Percentiles rank a stretch among this genome's conserved stretches.
These are phyloP conservation scores for Tinea semifulvella DNA, from an alignment of 2,888 invertebrate genomes.

Conservation along the genomic window DNA sequence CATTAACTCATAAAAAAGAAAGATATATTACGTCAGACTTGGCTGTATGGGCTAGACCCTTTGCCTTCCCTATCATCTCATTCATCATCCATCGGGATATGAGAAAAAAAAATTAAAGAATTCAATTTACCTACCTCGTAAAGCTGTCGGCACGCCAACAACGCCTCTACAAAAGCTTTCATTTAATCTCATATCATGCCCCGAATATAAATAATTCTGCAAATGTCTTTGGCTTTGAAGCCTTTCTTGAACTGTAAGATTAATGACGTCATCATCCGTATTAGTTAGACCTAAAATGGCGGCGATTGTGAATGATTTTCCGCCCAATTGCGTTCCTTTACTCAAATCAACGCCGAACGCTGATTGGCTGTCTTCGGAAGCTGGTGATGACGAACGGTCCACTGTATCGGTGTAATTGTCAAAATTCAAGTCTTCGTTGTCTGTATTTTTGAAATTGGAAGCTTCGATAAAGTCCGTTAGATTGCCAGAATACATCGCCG, in stretches of 20 bases:
- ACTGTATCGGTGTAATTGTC: slow-evolving; percentile 30
- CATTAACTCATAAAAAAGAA: too few species aligned
- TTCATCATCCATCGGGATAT: too few species aligned
- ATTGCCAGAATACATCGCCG: slow-evolving; percentile 39
- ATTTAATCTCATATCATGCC: slow-evolving; percentile 48
- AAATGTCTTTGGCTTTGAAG: slow-evolving; percentile 51
- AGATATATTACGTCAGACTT: too few species aligned
- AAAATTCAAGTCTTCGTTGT: slow-evolving; percentile 33
- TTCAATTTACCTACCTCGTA: slow-evolving; percentile 31
- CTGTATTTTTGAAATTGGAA: slow-evolving; percentile 42
- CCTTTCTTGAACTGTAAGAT: slow-evolving; percentile 62
- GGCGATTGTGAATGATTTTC: slow-evolving; percentile 87
- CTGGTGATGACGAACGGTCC: slow-evolving; percentile 38
- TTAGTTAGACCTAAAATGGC: slow-evolving; percentile 83
- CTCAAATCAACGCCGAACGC: slow-evolving; percentile 53
- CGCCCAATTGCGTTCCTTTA: slow-evolving; percentile 51
- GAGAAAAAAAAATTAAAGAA: not conserved
- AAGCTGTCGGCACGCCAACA: slow-evolving; percentile 21
- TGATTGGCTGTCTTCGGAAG: slow-evolving; percentile 48
- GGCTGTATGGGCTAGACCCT: too few species aligned
- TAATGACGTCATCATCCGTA: slow-evolving; percentile 57
- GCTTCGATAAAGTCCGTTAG: slow-evolving; percentile 43
- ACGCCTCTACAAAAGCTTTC: slow-evolving; percentile 48
- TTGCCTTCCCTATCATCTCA: too few species aligned
- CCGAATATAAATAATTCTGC: slow-evolving; percentile 49